Evolutionary conservation across 2,113 vertebrate species (phyloP).

Genomic region (Anthoscopus minutus): DNA sequence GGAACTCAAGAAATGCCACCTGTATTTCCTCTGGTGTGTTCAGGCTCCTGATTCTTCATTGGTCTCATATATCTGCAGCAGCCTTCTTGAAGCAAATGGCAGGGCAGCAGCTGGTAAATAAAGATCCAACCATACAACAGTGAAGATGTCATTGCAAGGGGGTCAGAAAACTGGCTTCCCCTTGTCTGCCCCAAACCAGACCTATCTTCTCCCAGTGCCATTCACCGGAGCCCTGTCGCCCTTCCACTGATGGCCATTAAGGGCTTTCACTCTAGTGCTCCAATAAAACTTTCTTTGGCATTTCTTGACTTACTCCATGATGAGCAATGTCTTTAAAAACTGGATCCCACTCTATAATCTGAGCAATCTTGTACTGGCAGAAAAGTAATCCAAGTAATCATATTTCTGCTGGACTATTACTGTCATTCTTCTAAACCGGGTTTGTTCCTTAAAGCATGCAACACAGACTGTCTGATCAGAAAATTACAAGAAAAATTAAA

Average conservation of each 20-base stretch:
- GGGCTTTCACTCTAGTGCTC: background rate
- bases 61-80: background rate
- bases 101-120: background rate
- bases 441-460: background rate
- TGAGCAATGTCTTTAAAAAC: background rate
- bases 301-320: background rate
- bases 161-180: background rate
- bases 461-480: background rate
- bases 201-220: background rate
- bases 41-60: background rate
- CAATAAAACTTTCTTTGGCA: background rate
- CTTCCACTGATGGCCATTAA: background rate
- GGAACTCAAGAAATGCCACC: background rate
- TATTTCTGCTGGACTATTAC: background rate
- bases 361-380: background rate
- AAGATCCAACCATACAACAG: background rate
- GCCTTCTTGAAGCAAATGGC: background rate
- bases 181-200: background rate
- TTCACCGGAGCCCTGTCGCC: background rate
- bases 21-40: accelerated
- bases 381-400: background rate
- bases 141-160: accelerated
- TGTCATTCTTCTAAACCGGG: background rate
- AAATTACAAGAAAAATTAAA: background rate
- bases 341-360: background rate